phyloP scores from a whole-genome alignment of 2,797 vertebrate species.

The Myotis planiceps region DNA sequence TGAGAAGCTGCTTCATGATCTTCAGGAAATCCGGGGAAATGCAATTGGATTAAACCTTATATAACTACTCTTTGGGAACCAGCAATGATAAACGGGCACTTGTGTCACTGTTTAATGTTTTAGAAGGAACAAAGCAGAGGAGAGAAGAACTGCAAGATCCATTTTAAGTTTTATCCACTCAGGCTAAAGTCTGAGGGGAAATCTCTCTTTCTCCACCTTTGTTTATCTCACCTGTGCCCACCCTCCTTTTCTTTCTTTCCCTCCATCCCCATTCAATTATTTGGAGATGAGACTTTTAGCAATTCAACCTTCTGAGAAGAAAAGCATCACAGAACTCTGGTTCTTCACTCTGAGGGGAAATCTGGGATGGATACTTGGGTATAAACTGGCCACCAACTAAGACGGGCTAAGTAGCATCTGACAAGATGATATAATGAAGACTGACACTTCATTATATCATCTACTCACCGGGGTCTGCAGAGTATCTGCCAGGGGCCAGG shows the following conservation, averaged over 20 bases:
- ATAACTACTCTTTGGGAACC: neutral
- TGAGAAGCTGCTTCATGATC: neutral
- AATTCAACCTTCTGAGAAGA: neutral
- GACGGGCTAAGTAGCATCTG: neutral
- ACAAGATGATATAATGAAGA: neutral
- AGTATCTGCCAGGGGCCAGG: neutral
- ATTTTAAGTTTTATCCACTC: neutral
- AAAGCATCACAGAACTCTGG: neutral
- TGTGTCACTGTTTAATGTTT: neutral
- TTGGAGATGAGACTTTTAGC: neutral
- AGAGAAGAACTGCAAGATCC: neutral
- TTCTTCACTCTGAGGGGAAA: neutral
- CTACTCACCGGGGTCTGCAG: neutral
- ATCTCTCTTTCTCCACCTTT: neutral
- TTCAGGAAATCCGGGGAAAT: neutral
- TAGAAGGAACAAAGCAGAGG: constrained; percentile 36
- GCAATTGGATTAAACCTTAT: neutral
- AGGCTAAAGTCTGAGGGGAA: neutral
- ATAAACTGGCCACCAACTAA: neutral
- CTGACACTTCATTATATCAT: neutral
- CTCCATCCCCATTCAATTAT: neutral
- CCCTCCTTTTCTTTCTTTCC: neutral
- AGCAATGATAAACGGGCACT: neutral
- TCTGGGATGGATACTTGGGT: neutral
- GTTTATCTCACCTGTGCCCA: neutral